Percentiles rank a stretch among this genome's conserved stretches.
These are phyloP conservation scores for Paguma larvata DNA, from an alignment of 2,797 vertebrate species.

Conservation along the genomic window DNA sequence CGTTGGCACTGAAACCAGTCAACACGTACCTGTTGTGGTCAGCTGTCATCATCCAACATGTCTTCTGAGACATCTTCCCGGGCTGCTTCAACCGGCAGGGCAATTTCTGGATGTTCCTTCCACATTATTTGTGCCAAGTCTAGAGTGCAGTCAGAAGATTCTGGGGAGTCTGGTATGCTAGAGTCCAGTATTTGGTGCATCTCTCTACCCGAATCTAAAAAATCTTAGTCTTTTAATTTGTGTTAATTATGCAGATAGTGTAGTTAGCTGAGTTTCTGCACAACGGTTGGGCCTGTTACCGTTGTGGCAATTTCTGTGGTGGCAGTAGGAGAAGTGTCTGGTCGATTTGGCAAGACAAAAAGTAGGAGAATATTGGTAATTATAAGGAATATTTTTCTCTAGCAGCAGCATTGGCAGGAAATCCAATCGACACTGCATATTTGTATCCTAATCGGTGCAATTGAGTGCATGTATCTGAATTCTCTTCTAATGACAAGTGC, in stretches of 20 bases:
- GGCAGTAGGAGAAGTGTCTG: background rate
- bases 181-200: background rate
- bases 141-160: background rate
- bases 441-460: background rate
- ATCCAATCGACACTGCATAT: background rate
- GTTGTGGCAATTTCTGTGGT: background rate
- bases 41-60: background rate
- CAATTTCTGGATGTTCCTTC: background rate
- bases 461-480: background rate
- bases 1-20: background rate
- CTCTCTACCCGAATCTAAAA: background rate
- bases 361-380: background rate
- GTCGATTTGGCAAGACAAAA: background rate
- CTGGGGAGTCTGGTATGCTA: background rate
- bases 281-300: background rate
- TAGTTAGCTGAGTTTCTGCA: background rate
- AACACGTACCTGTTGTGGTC: background rate
- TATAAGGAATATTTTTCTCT: background rate
- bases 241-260: background rate
- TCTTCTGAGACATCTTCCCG: background rate
- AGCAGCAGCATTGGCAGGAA: background rate
- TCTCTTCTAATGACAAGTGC: background rate
- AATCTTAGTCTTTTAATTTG: background rate
- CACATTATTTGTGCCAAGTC: background rate
- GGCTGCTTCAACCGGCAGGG: background rate